Base-by-base conservation (phyloP, 2,888 invertebrate species). In the Dorcus parallelipipedus region DNA sequence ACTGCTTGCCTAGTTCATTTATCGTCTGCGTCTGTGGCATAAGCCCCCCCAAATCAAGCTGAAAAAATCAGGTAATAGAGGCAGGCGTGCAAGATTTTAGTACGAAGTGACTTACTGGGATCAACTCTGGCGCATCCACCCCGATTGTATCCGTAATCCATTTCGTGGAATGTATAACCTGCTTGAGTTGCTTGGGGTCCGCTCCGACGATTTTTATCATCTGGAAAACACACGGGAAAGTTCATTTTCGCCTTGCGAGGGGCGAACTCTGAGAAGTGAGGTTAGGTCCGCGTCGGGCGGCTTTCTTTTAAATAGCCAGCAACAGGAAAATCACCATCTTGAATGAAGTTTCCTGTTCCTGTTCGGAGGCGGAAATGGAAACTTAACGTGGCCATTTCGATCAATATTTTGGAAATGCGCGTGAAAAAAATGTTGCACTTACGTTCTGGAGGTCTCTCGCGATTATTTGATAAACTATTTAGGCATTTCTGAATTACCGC, bases 1-100 rank as follows among this genome's bases (percentile, higher is more conserved):
- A 81, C 58, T 89, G 84, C 69, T 94, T 94, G 10, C 96, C 95
- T 65, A 95, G 80, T 79, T 95, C 94, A 63, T 87, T 85, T 63
- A 86, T 81, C 23, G 82, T 81, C 65, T 78, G 71, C 47, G 74
- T 66, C 49, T 69, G 67, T 43, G 66, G 63, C 17, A 69, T 56
- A 47, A 73, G 51, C 50, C 70, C 67, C 38, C 67, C 69, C 45
- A 69, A 65, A 51, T 72, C 73, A 52, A 73, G 65, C 74, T 75
- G 57, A 59, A 71, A 65, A 47, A 38, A 57, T 52, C 39, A 45
- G 14, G 6, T 23, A 9, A 50, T 33, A 45, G n/a, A 45, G 10
- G n/a, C 49, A 23, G 20, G n/a, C 33, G 3, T 2, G 17, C 5
- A 43, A 14, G 3, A 9, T 2, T 49, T 6, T 26, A 20, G 20